Evolutionary conservation across 1,140 invertebrate species (phyloP).

Genomic region (Chymomyza costata): DNA sequence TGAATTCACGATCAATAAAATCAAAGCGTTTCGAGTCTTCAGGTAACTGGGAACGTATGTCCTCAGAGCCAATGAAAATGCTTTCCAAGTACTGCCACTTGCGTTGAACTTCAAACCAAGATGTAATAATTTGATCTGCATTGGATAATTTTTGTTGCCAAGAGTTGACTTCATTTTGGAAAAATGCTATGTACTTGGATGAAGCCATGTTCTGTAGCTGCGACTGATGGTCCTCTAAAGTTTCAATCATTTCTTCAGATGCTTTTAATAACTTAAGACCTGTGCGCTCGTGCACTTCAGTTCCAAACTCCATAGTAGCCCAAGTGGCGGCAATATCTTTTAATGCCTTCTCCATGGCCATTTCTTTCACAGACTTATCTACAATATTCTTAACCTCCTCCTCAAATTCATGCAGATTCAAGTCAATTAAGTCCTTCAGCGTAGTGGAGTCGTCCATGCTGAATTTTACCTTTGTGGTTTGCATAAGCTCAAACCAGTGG

Average conservation of each 20-base stretch:
- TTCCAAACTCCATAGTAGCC: slow-evolving; percentile 89
- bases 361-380: slow-evolving; percentile 96
- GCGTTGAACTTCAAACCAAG: slow-evolving; percentile 95
- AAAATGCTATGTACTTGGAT: slow-evolving; percentile 93
- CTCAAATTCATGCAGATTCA: slow-evolving; percentile 93
- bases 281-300: slow-evolving; percentile 87
- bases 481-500: slow-evolving; percentile 95
- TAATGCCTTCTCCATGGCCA: slow-evolving; percentile 90
- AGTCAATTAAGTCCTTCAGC: slow-evolving; percentile 88
- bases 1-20: slow-evolving; percentile 90
- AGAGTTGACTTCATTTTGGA: slow-evolving; percentile 87
- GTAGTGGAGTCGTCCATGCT: slow-evolving; percentile 85
- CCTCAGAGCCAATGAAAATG: slow-evolving; percentile 97
- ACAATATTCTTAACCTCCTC: slow-evolving; percentile 97
- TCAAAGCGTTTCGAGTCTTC: slow-evolving; percentile 95
- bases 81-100: slow-evolving; percentile 96
- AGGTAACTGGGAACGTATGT: slow-evolving; percentile 93
- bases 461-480: slow-evolving; percentile 89
- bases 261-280: slow-evolving; percentile 85
- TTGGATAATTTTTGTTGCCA: slow-evolving; percentile 93
- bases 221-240: slow-evolving; percentile 96
- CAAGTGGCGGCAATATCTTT: slow-evolving; percentile 90
- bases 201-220: slow-evolving; percentile 94
- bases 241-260: slow-evolving; percentile 92
- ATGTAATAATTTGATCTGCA: slow-evolving; percentile 88